Evolutionary conservation across 2,113 vertebrate genomes (phyloP).

Genomic region (Eleginops maclovinus): DNA sequence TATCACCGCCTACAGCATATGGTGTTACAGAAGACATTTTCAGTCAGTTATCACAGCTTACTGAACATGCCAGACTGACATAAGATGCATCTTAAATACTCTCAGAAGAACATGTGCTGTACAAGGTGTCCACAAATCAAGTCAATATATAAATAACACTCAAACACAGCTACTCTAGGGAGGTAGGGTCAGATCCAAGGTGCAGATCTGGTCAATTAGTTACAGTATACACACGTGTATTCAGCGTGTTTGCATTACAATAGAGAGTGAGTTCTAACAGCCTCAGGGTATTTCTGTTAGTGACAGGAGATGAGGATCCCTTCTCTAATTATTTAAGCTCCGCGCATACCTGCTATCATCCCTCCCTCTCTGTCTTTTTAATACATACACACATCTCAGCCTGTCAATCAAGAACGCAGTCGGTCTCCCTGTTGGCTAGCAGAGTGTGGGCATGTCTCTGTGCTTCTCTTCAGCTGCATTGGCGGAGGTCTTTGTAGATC

Average conservation of each 20-base stretch:
- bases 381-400: conserved; percentile 5
- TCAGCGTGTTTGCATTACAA: conserved; percentile 32
- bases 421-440: conserved; percentile 44
- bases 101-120: not conserved
- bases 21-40: conserved; percentile 28
- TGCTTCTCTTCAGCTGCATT: conserved; percentile 50
- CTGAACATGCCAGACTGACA: conserved; percentile 27
- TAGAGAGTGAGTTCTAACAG: conserved; percentile 23
- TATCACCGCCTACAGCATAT: conserved; percentile 40
- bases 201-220: conserved; percentile 37
- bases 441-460: conserved; percentile 31
- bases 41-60: conserved; percentile 1
- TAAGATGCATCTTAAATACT: conserved; percentile 25
- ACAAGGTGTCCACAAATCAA: not conserved
- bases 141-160: conserved; percentile 1
- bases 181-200: conserved; percentile 16
- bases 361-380: conserved; percentile 22
- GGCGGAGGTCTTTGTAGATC: conserved; percentile 65
- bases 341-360: conserved; percentile 44
- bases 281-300: conserved; percentile 55
- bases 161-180: not conserved
- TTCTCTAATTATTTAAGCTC: conserved; percentile 62
- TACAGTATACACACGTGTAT: not conserved
- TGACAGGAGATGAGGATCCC: conserved; percentile 44
- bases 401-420: conserved; percentile 64